Conservation (phyloP, 2,113 vertebrate species). For the Anseranas semipalmata region DNA sequence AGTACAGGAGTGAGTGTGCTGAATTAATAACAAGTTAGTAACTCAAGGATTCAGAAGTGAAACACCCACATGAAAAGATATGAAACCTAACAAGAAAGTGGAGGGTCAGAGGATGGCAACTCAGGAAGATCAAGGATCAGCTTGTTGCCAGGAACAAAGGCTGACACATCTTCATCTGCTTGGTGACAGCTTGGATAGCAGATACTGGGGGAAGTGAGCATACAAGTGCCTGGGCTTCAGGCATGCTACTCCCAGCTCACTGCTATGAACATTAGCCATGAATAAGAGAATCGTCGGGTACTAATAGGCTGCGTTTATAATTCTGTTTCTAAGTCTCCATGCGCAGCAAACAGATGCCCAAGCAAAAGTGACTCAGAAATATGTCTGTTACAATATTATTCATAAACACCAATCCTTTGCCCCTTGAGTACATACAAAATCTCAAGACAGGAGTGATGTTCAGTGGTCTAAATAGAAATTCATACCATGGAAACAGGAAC, state of each 20-base stretch:
- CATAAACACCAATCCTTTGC: background rate
- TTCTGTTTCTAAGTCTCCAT: background rate
- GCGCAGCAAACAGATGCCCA: background rate
- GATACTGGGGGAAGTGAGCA: background rate
- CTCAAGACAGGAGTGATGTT: background rate
- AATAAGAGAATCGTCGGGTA: background rate
- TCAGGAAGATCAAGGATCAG: background rate
- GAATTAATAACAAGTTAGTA: slow-evolving; percentile 7
- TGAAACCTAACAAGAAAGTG: background rate
- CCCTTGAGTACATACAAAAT: background rate
- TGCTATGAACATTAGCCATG: background rate
- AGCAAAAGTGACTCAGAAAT: background rate
- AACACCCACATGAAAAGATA: background rate
- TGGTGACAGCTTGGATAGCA: background rate
- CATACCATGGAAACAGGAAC: background rate
- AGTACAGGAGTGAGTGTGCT: background rate
- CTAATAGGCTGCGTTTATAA: background rate
- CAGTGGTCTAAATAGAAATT: background rate
- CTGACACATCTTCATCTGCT: background rate
- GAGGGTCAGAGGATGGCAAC: background rate
- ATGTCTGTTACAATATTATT: background rate
- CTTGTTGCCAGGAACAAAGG: background rate
- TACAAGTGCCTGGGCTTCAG: background rate
- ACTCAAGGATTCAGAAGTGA: background rate
- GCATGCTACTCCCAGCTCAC: background rate